Evolutionary conservation across 2,888 invertebrate genomes (phyloP).

Genomic region (Lepidonotus clava): DNA sequence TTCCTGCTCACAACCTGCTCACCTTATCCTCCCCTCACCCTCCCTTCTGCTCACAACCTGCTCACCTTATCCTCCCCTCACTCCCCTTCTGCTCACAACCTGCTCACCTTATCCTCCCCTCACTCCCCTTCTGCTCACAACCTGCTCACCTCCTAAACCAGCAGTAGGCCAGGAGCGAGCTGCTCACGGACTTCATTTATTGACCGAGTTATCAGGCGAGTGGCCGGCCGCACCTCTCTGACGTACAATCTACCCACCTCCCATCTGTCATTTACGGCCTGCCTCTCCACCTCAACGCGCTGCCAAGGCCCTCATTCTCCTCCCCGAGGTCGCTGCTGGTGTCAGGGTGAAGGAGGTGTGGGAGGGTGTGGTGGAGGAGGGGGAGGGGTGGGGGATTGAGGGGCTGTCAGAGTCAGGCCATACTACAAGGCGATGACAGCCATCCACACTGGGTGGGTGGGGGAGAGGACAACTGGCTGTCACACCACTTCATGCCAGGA

Average conservation of each 20-base stretch:
- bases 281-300: not conserved
- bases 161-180: no score
- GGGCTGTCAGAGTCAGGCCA: not conserved
- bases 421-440: not conserved
- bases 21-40: no score
- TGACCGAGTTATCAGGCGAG: not conserved
- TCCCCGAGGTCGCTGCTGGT: not conserved
- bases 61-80: no score
- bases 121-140: no score
- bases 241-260: not conserved
- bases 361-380: not conserved
- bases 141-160: no score
- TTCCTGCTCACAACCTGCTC: not conserved
- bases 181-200: not conserved
- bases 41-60: no score
- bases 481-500: no score
- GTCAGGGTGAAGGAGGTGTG: not conserved
- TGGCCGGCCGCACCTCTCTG: not conserved
- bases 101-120: no score
- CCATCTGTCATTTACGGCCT: not conserved
- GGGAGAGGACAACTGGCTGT: no score
- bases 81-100: no score
- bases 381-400: conserved; percentile 4
- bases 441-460: not conserved
- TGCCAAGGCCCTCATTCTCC: not conserved